Conservation (phyloP, 2,888 invertebrate genomes). For the Plusia festucae region DNA sequence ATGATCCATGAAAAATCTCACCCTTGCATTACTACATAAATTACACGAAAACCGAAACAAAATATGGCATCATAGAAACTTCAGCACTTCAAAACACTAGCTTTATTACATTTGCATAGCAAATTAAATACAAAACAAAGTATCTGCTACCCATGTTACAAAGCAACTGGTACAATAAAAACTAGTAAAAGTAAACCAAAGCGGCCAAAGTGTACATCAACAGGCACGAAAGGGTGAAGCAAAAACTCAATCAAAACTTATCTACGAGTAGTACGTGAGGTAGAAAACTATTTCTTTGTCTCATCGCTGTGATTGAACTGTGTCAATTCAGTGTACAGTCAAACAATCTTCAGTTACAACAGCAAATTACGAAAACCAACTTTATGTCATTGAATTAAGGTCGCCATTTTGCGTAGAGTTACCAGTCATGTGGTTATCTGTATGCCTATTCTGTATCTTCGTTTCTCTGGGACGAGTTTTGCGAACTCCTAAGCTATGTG, state of each 20-base stretch:
- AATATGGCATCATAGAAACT: conserved; percentile 13
- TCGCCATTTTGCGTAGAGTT: background rate
- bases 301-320: conserved; percentile 60
- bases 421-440: conserved; percentile 8
- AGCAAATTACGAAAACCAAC: background rate
- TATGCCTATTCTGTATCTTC: conserved; percentile 42
- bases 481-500: conserved; percentile 40
- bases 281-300: conserved; percentile 59
- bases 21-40: background rate
- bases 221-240: conserved; percentile 67
- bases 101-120: conserved; percentile 49
- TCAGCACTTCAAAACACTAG: conserved; percentile 25
- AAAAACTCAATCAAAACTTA: conserved; percentile 83
- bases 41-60: conserved; percentile 3
- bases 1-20: background rate
- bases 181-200: conserved; percentile 55
- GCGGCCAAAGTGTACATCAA: conserved; percentile 51
- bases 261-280: conserved; percentile 68
- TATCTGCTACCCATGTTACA: conserved; percentile 43
- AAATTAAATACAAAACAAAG: conserved; percentile 43
- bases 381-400: background rate
- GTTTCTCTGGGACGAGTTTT: conserved; percentile 49
- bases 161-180: conserved; percentile 48
- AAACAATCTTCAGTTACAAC: background rate
- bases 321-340: conserved; percentile 44